Base-by-base conservation (phyloP, 2,113 vertebrate species). In the Myxocyprinus asiaticus region DNA sequence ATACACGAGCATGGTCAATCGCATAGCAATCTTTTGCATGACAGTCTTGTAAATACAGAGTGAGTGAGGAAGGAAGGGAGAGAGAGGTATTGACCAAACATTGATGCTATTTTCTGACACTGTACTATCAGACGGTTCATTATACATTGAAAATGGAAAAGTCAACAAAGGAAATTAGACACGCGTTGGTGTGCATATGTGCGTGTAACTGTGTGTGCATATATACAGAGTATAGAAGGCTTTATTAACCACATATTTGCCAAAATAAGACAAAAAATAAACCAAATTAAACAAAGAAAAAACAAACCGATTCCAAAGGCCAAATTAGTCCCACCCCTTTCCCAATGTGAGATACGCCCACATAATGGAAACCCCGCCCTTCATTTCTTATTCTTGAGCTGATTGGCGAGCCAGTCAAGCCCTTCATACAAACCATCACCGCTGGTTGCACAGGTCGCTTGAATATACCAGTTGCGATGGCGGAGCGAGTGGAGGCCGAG, bases 301-400 rank as follows among this genome's bases (percentile, higher is more conserved):
- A 84, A 33, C 4, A 65, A 78, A 70, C 56, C 50, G 81, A 78
- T 22, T 76, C 45, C 47, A 65, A 62, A 87, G 79, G 76, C 84
- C 83, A 84, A 74, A 80, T 17, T 67, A 63, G 42, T 70, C 83
- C 65, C 79, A 53, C 71, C 79, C 81, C 80, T 74, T 51, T 61
- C 58, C 82, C 76, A 12, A 78, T 50, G 64, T 67, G 79, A 85
- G 78, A 78, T 53, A 63, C 70, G 33, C 44, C 56, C 48, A 78
- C 69, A 50, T 63, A 76, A 81, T 63, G 67, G 84, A 87, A 85
- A 58, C 42, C 67, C 77, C 68, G 83, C 62, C 50, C 59, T 58
- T 95, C 95, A 98, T 90, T 98, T 98, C 92, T 98, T 98, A 93
- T 97, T 98, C 94, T 98, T 99, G 82, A 99, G 95, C 91, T 98